phyloP scores from a whole-genome alignment of 37 sponge, comb jelly and placozoan species.

The Haliclona indistincta region DNA sequence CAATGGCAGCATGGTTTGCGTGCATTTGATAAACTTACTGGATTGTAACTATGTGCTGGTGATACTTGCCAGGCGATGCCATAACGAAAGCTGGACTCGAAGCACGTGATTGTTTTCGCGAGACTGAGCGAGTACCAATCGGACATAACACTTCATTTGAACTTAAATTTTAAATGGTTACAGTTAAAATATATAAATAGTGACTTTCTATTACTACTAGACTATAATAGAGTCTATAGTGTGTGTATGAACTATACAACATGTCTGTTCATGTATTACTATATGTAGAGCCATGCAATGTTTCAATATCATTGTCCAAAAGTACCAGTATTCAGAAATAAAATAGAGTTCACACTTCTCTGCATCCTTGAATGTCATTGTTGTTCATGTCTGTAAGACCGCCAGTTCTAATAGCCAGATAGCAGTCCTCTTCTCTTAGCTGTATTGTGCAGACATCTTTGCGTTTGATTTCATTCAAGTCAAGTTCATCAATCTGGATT shows the following conservation, averaged over 20 bases:
- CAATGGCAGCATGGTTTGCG: not conserved
- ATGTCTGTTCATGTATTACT: too few species aligned
- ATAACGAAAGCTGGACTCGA: too few species aligned
- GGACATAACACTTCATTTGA: too few species aligned
- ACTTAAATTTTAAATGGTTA: too few species aligned
- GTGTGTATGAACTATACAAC: too few species aligned
- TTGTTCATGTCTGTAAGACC: slow-evolving; percentile 81
- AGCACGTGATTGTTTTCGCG: too few species aligned
- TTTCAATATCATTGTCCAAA: too few species aligned
- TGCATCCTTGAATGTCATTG: slow-evolving; percentile 77
- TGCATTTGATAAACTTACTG: not conserved
- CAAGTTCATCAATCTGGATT: slow-evolving; percentile 37
- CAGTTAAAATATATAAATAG: too few species aligned
- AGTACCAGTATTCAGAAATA: not conserved
- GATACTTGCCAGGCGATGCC: not conserved
- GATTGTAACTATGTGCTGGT: not conserved
- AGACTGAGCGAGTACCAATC: too few species aligned
- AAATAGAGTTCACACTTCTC: slow-evolving; percentile 37
- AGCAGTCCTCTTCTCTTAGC: slow-evolving; percentile 63
- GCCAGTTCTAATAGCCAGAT: slow-evolving; percentile 61
- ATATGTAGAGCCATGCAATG: too few species aligned
- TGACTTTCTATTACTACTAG: too few species aligned
- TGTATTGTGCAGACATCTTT: slow-evolving; percentile 81
- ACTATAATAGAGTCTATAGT: too few species aligned
- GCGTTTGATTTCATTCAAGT: slow-evolving; percentile 88